These are phyloP conservation scores for Drosophila nigricruria DNA, from an alignment of 2,888 invertebrate species.

Conservation along the genomic window DNA sequence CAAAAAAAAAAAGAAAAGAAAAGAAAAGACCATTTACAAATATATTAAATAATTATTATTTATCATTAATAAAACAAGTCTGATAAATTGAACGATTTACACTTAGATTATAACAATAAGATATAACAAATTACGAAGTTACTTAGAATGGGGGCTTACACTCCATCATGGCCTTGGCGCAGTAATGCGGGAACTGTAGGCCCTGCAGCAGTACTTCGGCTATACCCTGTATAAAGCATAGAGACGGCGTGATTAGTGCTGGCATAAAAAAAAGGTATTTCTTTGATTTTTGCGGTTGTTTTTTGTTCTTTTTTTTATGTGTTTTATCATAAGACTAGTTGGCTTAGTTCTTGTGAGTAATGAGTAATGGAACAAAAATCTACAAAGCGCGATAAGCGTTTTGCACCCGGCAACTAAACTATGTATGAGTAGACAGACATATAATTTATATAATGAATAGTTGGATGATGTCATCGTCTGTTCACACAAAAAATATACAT, in stretches of 20 bases:
- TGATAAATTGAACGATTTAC: slow-evolving; percentile 44
- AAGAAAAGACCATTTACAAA: slow-evolving; percentile 38
- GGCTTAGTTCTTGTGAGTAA: slow-evolving; percentile 17
- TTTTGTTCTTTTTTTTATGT: not conserved
- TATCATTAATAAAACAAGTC: slow-evolving; percentile 54
- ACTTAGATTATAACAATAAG: slow-evolving; percentile 38
- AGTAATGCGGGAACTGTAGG: slow-evolving; percentile 90
- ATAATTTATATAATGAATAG: slow-evolving; percentile 9
- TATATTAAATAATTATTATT: slow-evolving; percentile 67
- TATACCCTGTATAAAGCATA: slow-evolving; percentile 87
- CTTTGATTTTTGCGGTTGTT: not conserved
- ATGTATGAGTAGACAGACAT: not conserved
- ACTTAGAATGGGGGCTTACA: slow-evolving; percentile 86
- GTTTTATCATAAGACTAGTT: slow-evolving; percentile 33
- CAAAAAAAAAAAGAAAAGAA: not conserved
- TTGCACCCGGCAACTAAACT: slow-evolving; percentile 25
- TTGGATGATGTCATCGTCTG: slow-evolving; percentile 44
- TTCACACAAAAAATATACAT: no score
- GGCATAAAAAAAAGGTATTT: not conserved
- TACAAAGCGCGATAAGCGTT: slow-evolving; percentile 40
- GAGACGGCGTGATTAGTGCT: slow-evolving; percentile 21
- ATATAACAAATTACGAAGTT: slow-evolving; percentile 7
- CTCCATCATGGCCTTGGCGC: slow-evolving; percentile 90
- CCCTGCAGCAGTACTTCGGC: slow-evolving; percentile 89
- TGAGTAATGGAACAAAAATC: slow-evolving; percentile 61